Base-by-base conservation (phyloP, 2,797 vertebrate species). In the Schizopygopsis pylzovi region DNA sequence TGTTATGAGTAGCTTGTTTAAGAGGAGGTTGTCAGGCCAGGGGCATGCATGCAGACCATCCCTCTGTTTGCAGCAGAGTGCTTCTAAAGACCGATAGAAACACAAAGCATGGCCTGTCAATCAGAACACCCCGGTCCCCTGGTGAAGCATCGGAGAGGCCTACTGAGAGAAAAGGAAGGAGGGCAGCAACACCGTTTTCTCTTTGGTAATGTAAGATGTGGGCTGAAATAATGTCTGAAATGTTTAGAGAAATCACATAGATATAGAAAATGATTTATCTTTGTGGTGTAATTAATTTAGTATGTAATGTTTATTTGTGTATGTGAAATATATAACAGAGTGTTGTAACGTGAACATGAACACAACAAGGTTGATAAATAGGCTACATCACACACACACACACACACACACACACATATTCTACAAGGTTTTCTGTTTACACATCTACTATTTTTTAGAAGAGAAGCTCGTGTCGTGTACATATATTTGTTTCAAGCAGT, bases 31-130 rank as follows among this genome's bases (percentile, higher is more conserved):
- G 73, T 71, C 65, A 41, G 81, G 54, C 79, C 85, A 86, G 72
- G 80, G 81, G 28, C 75, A 71, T 78, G 77, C 83, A 39, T 79
- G 85, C 76, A 76, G 82, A 85, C 85, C 67, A 72, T 85, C 77
- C 45, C 68, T 80, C 77, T 63, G 77, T 81, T 83, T 79, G 72
- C 72, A 70, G 71, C 79, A 45, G 75, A 83, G 76, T 75, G 25
- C 83, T 73, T 76, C 78, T 76, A 68, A 43, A 76, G 71, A 73
- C 65, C 37, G n/a, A 86, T 45, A 80, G 87, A 59, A 82, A 83
- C 80, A 83, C 84, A 83, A 83, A 86, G 87, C 81, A 54, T 70
- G 81, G 83, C 84, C 84, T 85, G 84, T 85, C 87, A 88, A 85
- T 87, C 86, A 87, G 20, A 77, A 52, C 61, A 54, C 61, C 59